A percentile compares a stretch with the other conserved stretches of the same genome.
Evolutionary conservation across 2,113 vertebrate species (phyloP).

Genomic region (Danio rerio): GRCz12tu NC_133192.1:44638001-44638500

Average conservation of each 20-base stretch:
- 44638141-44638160: conserved; percentile 42
- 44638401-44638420: conserved; percentile 78
- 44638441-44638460: conserved; percentile 51
- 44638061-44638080: conserved; percentile 68
- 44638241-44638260: conserved; percentile 78
- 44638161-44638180: conserved; percentile 48
- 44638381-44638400: conserved; percentile 85
- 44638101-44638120: conserved; percentile 61
- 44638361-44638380: conserved; percentile 74
- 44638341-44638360: conserved; percentile 80
- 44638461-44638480: conserved; percentile 59
- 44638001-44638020: conserved; percentile 35
- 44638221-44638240: conserved; percentile 66
- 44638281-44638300: conserved; percentile 65
- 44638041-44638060: not conserved
- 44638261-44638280: conserved; percentile 75
- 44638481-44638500: conserved; percentile 57
- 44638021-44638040: conserved; percentile 40
- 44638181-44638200: conserved; percentile 41
- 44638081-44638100: conserved; percentile 56
- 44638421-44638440: conserved; percentile 63
- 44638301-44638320: conserved; percentile 59
- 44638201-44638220: conserved; percentile 64
- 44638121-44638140: conserved; percentile 44
- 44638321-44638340: conserved; percentile 64